These are phyloP conservation scores for Scaptomyza flava DNA, from an alignment of 2,888 invertebrate species.

Conservation along the genomic window DNA sequence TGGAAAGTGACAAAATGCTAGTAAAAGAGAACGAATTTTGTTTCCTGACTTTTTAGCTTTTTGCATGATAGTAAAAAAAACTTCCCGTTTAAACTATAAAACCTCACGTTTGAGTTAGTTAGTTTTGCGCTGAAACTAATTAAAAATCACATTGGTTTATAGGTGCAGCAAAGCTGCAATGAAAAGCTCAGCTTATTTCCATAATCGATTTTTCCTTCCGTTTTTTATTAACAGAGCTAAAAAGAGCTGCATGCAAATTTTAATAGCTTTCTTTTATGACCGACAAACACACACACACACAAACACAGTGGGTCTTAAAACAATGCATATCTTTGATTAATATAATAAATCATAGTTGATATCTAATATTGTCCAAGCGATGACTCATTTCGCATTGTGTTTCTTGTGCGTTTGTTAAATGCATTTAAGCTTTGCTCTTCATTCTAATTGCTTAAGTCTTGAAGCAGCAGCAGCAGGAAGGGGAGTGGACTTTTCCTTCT, in stretches of 20 bases:
- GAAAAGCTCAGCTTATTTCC: slow-evolving; percentile 9
- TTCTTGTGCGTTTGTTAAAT: background rate
- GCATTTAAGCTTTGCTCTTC: background rate
- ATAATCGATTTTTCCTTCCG: slow-evolving; percentile 5
- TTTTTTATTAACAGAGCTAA: background rate
- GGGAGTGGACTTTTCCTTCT: too few species aligned
- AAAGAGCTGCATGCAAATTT: slow-evolving; percentile 1
- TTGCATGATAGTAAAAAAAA: background rate
- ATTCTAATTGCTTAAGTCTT: too few species aligned
- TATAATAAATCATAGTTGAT: background rate
- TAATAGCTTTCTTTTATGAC: background rate
- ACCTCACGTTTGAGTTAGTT: background rate
- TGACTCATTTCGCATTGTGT: slow-evolving; percentile 17
- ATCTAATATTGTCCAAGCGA: background rate
- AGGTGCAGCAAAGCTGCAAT: background rate
- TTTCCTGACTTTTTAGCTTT: background rate
- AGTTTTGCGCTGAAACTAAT: background rate
- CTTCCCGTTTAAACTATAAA: background rate
- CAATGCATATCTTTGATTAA: background rate
- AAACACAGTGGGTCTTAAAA: background rate
- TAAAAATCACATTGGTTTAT: background rate
- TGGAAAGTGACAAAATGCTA: slow-evolving; percentile 11
- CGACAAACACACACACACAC: background rate
- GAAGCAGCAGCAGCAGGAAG: too few species aligned
- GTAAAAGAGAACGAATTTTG: background rate